A percentile compares a stretch with the other conserved stretches of the same genome.
phyloP scores from a whole-genome alignment of 2,888 invertebrate species.

The Archips xylosteana region DNA sequence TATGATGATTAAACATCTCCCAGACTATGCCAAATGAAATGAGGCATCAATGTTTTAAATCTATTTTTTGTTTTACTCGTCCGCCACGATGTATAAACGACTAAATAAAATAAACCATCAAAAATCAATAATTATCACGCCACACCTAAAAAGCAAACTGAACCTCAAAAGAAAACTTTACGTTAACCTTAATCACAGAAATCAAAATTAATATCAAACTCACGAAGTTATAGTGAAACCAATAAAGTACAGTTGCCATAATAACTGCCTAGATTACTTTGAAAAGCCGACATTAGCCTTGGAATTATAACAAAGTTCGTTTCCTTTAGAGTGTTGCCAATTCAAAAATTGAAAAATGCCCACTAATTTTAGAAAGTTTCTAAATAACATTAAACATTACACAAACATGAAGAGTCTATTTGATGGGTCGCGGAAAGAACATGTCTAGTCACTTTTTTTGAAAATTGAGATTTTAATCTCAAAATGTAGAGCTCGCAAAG shows the following conservation, averaged over 20 bases:
- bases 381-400: too few relatives aligned
- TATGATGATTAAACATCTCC: too few relatives aligned
- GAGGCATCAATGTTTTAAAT: too few relatives aligned
- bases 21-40: too few relatives aligned
- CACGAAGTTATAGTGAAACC: not conserved
- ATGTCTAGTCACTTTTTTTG: too few relatives aligned
- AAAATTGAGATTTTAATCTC: too few relatives aligned
- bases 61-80: too few relatives aligned
- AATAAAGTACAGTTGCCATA: not conserved
- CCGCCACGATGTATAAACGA: not conserved
- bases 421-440: too few relatives aligned
- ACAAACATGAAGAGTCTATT: too few relatives aligned
- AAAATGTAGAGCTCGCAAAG: too few relatives aligned
- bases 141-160: not conserved
- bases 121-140: not conserved
- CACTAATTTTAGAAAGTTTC: too few relatives aligned
- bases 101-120: not conserved
- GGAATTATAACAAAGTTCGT: constrained; percentile 2
- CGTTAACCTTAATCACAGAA: not conserved
- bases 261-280: not conserved
- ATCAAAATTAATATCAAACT: not conserved
- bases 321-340: not conserved
- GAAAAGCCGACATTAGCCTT: not conserved
- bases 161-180: not conserved
- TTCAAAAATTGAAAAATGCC: not conserved